Evolutionary conservation across 2,888 invertebrate species (phyloP).

Genomic region (Pomacea canaliculata): DNA sequence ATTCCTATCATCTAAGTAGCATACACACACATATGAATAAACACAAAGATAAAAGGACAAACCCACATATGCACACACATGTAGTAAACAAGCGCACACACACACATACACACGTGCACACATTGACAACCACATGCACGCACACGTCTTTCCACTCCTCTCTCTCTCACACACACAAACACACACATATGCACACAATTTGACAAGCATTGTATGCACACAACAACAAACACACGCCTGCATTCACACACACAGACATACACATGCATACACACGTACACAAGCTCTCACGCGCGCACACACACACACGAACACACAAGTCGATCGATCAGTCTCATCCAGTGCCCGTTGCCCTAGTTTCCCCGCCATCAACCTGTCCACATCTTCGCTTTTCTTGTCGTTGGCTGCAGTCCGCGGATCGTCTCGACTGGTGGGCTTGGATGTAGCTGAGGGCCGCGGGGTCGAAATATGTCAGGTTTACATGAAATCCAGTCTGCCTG

Average conservation of each 20-base stretch:
- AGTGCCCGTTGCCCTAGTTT: no score
- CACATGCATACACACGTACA: no score
- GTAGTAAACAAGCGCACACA: not conserved
- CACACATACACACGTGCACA: constrained; percentile 8
- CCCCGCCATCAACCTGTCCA: no score
- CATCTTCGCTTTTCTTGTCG: no score
- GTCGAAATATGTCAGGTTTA: not conserved
- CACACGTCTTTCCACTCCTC: no score
- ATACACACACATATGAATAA: not conserved
- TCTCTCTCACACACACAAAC: constrained; percentile 9
- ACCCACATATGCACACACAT: not conserved
- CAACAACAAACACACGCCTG: no score
- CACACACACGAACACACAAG: no score
- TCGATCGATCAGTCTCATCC: no score
- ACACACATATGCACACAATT: not conserved
- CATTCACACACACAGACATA: no score
- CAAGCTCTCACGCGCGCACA: no score
- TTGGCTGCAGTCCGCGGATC: no score
- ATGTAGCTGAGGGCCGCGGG: not conserved
- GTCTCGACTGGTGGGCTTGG: no score
- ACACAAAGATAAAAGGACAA: not conserved
- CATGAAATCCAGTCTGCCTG: not conserved
- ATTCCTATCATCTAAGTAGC: not conserved
- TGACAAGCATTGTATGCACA: not conserved
- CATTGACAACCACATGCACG: not conserved